Conservation (phyloP, 2,888 invertebrate species). For the Oeneis ivallda region DNA sequence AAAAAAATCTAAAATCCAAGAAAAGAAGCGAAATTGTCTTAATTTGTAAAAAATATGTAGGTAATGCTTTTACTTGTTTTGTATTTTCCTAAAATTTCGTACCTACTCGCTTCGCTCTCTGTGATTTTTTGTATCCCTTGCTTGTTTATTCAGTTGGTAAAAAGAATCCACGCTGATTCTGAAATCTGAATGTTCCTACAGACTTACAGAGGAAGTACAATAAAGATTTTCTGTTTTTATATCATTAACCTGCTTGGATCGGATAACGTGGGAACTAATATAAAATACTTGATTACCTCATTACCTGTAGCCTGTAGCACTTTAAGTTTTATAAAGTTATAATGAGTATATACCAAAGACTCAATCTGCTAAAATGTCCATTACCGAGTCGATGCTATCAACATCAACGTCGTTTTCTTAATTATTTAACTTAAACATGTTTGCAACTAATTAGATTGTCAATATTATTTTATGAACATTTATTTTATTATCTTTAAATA, state of each 20-base stretch:
- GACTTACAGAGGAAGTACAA: no score
- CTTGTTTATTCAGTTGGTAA: no score
- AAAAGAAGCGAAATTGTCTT: no score
- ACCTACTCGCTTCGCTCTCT: no score
- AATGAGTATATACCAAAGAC: not conserved
- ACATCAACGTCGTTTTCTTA: conserved; percentile 16
- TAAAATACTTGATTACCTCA: conserved; percentile 7
- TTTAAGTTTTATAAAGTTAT: conserved; percentile 10
- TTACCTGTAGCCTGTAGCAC: conserved; percentile 3
- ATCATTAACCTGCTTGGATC: not conserved
- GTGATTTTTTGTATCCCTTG: no score
- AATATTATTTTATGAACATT: not conserved
- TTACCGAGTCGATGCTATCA: conserved; percentile 16
- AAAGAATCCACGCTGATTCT: no score
- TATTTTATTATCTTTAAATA: no score
- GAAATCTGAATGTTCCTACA: no score
- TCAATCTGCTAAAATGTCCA: not conserved
- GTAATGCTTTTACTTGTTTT: no score
- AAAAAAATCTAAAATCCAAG: no score
- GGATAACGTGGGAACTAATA: conserved; percentile 5
- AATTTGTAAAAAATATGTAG: no score
- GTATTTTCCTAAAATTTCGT: no score
- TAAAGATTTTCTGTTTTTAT: not conserved
- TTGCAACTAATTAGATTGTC: not conserved
- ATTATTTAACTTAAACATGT: not conserved